Conservation (phyloP, 1,140 invertebrate species). For the Streblospio benedicti region DNA sequence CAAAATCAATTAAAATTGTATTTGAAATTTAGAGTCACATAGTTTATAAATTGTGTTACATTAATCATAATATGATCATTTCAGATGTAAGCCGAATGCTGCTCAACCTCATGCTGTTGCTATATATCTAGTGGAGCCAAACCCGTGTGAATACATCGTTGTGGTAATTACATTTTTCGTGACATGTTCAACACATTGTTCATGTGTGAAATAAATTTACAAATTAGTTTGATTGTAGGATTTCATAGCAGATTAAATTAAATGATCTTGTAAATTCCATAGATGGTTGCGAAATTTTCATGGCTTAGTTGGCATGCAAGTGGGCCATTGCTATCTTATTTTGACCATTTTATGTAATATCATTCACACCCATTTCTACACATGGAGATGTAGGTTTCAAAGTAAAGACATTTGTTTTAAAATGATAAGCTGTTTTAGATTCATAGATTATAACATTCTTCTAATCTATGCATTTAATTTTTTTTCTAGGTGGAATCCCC, state of each 20-base stretch:
- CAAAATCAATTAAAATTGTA: not conserved
- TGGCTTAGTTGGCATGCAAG: not conserved
- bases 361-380: no score
- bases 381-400: no score
- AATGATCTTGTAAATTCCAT: no score
- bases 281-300: not conserved
- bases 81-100: conserved; percentile 32
- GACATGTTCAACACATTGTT: not conserved
- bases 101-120: conserved; percentile 64
- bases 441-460: no score
- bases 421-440: no score
- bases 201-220: not conserved
- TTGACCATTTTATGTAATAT: not conserved
- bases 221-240: conserved; percentile 11
- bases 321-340: not conserved
- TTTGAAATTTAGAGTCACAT: not conserved
- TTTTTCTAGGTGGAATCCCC: conserved; percentile 68
- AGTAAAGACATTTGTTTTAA: no score
- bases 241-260: no score
- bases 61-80: not conserved
- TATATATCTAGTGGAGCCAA: conserved; percentile 75
- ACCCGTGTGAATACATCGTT: conserved; percentile 78
- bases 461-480: no score
- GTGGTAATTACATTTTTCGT: conserved; percentile 36
- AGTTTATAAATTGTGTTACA: not conserved